These are phyloP conservation scores for Apodemia duryi DNA, from an alignment of 2,888 invertebrate species.

Conservation along the genomic window DNA sequence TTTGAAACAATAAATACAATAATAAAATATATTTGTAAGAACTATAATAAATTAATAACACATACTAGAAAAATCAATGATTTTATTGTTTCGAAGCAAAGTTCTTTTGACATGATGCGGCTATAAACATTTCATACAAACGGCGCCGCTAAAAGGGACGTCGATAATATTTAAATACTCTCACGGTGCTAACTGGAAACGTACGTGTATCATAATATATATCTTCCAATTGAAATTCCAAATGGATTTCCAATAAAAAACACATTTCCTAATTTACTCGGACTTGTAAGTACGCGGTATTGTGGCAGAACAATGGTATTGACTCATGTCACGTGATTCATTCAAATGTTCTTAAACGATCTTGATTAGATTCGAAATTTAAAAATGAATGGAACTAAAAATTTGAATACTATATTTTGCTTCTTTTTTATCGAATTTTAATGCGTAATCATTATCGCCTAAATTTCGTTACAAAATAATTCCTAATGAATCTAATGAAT, in stretches of 20 bases:
- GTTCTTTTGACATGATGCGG: conserved; percentile 29
- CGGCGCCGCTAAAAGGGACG: conserved; percentile 34
- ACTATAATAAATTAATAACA: neutral
- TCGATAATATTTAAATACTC: conserved; percentile 53
- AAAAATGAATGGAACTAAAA: conserved; percentile 21
- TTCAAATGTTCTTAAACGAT: conserved; percentile 49
- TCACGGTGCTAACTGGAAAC: conserved; percentile 62
- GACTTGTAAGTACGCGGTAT: conserved; percentile 46
- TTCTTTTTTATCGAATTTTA: neutral
- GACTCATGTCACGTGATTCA: conserved; percentile 73
- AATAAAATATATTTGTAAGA: neutral
- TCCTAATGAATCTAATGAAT: too few relatives aligned
- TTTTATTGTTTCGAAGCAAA: conserved; percentile 26
- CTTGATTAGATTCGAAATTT: conserved; percentile 33
- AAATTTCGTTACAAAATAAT: too few relatives aligned
- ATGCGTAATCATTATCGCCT: too few relatives aligned
- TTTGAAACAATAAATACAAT: neutral
- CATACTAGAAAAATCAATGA: conserved; percentile 12
- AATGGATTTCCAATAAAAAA: conserved; percentile 71
- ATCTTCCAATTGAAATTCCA: conserved; percentile 65
- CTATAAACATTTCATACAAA: conserved; percentile 27
- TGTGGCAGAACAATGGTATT: conserved; percentile 69
- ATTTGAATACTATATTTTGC: neutral
- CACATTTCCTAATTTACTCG: conserved; percentile 75
- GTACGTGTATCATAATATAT: conserved; percentile 58